Percentiles rank a stretch among this genome's conserved stretches.
phyloP scores from a whole-genome alignment of 2,113 vertebrate genomes.

The Pagrus major region DNA sequence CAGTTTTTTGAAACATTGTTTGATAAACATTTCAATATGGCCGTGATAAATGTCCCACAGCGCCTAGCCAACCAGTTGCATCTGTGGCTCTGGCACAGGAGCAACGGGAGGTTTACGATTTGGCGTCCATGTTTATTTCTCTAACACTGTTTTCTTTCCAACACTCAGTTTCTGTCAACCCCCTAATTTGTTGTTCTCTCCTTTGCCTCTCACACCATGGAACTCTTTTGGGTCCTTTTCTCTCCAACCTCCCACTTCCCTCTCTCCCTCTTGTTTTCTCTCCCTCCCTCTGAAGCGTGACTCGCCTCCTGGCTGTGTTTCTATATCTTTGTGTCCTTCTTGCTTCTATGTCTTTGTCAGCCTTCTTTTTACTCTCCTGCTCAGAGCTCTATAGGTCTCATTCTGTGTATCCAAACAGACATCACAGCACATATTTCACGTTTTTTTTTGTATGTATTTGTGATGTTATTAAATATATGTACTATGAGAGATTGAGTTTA shows the following conservation, averaged over 20 bases:
- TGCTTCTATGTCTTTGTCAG: conserved; percentile 34
- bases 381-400: conserved; percentile 1
- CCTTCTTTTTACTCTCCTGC: conserved; percentile 19
- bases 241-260: conserved; percentile 24
- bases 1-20: conserved; percentile 56
- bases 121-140: conserved; percentile 42
- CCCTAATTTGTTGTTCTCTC: conserved; percentile 30
- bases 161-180: conserved; percentile 36
- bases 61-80: conserved; percentile 56
- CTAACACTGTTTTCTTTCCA: conserved; percentile 41
- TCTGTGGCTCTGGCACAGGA: conserved; percentile 67
- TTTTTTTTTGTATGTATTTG: background rate
- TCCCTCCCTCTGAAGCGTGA: conserved; percentile 34
- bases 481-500: conserved; percentile 1
- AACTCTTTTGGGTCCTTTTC: conserved; percentile 34
- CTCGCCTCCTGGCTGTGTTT: conserved; percentile 36
- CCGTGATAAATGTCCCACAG: conserved; percentile 55
- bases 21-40: conserved; percentile 69
- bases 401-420: conserved; percentile 21
- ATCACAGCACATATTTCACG: background rate
- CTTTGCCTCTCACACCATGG: conserved; percentile 26
- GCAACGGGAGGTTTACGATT: conserved; percentile 59
- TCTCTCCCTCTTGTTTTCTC: conserved; percentile 16
- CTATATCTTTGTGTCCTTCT: conserved; percentile 51
- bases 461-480: background rate